These are phyloP conservation scores for Tethea ocularis DNA, from an alignment of 2,888 invertebrate species.

Conservation along the genomic window DNA sequence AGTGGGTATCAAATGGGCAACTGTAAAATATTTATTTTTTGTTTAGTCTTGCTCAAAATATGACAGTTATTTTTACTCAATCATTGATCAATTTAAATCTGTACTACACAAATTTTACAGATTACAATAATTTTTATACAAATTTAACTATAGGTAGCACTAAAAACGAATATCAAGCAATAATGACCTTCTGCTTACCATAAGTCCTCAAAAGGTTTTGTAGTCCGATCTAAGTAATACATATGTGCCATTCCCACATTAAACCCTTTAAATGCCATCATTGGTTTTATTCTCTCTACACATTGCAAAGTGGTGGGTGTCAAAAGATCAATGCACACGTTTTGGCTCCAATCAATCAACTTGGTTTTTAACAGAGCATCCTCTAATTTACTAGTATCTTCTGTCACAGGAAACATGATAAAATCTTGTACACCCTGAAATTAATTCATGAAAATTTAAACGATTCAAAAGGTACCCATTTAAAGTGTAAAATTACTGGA, in stretches of 20 bases:
- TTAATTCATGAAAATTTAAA: neutral
- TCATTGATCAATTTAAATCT: no score
- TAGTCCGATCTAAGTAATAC: constrained; percentile 17
- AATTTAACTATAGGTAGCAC: no score
- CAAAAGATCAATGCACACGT: constrained; percentile 14
- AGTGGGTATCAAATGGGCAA: constrained; percentile 27
- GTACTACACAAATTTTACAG: neutral
- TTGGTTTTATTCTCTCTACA: constrained; percentile 19
- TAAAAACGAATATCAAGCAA: neutral
- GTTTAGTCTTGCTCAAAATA: neutral
- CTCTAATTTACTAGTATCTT: constrained; percentile 39
- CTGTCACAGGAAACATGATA: constrained; percentile 31
- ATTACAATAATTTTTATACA: no score
- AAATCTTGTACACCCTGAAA: constrained; percentile 25
- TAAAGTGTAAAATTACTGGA: neutral
- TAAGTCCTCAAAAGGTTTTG: constrained; percentile 24
- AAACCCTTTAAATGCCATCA: constrained; percentile 20
- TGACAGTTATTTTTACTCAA: neutral
- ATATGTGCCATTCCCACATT: constrained; percentile 22
- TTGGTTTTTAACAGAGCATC: constrained; percentile 37
- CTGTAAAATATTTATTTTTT: constrained; percentile 18
- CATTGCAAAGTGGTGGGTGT: constrained; percentile 22
- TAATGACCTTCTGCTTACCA: constrained; percentile 17
- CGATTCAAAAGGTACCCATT: neutral
- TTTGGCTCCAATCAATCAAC: constrained; percentile 37